These are phyloP conservation scores for Nomada ferruginata DNA, from an alignment of 2,888 invertebrate species.

Conservation along the genomic window DNA sequence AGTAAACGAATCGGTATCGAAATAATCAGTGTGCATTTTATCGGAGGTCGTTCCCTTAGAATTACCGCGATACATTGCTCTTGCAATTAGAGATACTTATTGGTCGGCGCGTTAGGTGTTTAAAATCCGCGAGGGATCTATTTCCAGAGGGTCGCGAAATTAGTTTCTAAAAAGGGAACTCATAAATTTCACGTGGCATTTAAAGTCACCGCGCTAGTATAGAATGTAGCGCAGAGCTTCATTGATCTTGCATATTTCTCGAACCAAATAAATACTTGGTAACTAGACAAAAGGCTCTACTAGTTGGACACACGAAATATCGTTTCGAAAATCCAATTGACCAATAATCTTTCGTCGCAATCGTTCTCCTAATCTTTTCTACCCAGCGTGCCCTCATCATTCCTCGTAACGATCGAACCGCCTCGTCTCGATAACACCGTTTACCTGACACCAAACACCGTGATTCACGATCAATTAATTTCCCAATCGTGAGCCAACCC, in stretches of 20 bases:
- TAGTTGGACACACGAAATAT: neutral
- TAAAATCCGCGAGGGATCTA: neutral
- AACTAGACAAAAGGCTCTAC: too few species aligned
- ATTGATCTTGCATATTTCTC: neutral
- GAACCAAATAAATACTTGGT: too few species aligned
- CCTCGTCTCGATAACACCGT: neutral
- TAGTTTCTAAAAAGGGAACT: slow-evolving; percentile 4
- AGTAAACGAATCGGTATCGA: too few species aligned
- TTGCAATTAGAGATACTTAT: neutral
- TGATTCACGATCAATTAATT: neutral
- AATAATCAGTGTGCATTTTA: too few species aligned
- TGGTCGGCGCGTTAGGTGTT: neutral
- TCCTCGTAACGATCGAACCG: neutral
- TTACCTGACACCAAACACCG: neutral
- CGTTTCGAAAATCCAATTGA: neutral
- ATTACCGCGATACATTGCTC: neutral
- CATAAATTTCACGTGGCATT: neutral
- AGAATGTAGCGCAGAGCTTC: neutral
- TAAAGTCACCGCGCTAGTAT: neutral
- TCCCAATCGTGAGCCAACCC: neutral
- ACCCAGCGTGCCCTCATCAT: neutral
- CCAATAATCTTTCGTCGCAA: neutral
- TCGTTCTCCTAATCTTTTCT: neutral
- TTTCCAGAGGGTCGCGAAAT: slow-evolving; percentile 23
- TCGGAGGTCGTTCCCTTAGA: neutral